Conservation (phyloP, 2,888 invertebrate genomes). For the Oegoconia quadripuncta region DNA sequence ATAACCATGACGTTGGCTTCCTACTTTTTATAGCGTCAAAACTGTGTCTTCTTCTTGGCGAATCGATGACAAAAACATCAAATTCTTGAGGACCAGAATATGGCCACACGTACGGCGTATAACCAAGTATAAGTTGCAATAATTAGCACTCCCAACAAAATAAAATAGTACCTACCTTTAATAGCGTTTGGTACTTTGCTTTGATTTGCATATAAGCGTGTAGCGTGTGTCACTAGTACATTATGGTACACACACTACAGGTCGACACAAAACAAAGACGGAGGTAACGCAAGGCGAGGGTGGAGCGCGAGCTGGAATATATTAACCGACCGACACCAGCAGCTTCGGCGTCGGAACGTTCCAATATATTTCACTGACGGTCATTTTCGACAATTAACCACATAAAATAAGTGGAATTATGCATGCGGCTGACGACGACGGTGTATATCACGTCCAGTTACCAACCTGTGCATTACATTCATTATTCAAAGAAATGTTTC, state of each 20-base stretch:
- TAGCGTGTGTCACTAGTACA: conserved; percentile 12
- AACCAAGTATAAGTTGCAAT: no score
- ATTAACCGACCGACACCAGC: conserved; percentile 65
- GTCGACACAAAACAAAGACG: conserved; percentile 42
- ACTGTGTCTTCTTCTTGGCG: no score
- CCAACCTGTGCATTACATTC: conserved; percentile 67
- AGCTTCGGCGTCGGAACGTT: conserved; percentile 62
- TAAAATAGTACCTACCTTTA: no score
- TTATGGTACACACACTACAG: conserved; percentile 6
- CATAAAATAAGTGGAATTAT: conserved; percentile 80
- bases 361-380: conserved; percentile 76
- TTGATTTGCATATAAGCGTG: conserved; percentile 34
- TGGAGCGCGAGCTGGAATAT: conserved; percentile 65
- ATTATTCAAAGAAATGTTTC: conserved; percentile 80
- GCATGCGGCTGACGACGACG: conserved; percentile 78
- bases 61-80: no score
- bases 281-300: conserved; percentile 50
- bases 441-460: conserved; percentile 80
- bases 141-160: no score
- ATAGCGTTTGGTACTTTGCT: no score
- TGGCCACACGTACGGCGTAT: no score
- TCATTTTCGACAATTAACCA: conserved; percentile 80
- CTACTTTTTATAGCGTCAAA: no score
- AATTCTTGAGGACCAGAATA: no score
- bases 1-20: no score